Evolutionary conservation across 2,797 vertebrate species (phyloP).

Genomic region (Falco rusticolus): DNA sequence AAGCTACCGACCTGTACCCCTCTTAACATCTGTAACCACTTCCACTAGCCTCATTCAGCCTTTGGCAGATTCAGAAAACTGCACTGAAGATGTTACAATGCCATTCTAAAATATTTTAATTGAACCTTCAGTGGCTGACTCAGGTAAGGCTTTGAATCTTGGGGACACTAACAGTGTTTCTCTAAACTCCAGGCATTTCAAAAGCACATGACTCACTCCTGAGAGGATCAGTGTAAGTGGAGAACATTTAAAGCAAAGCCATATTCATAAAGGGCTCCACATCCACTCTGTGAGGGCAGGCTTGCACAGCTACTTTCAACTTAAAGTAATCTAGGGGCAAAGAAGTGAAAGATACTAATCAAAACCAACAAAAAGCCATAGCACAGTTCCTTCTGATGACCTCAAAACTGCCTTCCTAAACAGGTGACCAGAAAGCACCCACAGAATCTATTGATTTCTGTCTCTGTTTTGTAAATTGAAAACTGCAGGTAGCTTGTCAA

Average conservation of each 20-base stretch:
- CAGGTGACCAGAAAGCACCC: background rate
- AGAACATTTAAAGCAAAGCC: background rate
- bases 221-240: conserved; percentile 17
- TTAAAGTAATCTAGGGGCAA: background rate
- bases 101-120: background rate
- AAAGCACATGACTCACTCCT: conserved; percentile 46
- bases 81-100: background rate
- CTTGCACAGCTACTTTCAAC: background rate
- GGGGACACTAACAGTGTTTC: background rate
- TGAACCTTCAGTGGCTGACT: background rate
- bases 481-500: background rate
- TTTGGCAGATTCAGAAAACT: background rate
- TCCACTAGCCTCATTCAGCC: background rate
- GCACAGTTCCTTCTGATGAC: background rate
- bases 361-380: background rate
- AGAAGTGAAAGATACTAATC: background rate
- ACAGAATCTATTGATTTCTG: background rate
- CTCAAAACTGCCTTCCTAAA: conserved; percentile 38
- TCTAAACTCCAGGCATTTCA: conserved; percentile 6
- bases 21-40: background rate
- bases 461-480: background rate
- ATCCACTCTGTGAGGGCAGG: background rate
- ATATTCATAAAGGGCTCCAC: background rate
- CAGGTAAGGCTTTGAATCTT: background rate
- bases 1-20: background rate